Evolutionary conservation across 2,113 vertebrate genomes (phyloP).

Genomic region (Panthera tigris): DNA sequence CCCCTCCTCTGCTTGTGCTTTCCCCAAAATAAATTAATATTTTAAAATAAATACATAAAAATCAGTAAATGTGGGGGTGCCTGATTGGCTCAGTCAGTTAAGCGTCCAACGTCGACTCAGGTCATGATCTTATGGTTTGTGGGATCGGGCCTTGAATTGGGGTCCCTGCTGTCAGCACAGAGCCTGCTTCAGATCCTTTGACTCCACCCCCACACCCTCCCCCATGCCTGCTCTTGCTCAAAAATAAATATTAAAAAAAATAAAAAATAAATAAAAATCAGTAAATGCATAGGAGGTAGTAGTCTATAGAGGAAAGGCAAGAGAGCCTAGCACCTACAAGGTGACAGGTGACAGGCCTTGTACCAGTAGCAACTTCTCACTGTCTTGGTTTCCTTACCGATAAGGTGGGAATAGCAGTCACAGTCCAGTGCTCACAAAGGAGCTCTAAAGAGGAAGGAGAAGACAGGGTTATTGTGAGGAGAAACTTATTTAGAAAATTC

Average conservation of each 20-base stretch:
- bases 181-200: no score
- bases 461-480: not conserved
- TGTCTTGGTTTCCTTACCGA: not conserved
- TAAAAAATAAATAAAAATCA: not conserved
- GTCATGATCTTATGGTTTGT: no score
- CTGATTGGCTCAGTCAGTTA: no score
- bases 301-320: not conserved
- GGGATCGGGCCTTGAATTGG: no score
- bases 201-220: no score
- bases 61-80: no score
- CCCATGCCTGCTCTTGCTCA: no score
- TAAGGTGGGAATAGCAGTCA: not conserved
- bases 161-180: no score
- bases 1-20: no score
- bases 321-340: not conserved
- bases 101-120: no score
- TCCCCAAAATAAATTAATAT: no score
- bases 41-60: no score
- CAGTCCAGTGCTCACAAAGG: not conserved
- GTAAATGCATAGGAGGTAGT: not conserved
- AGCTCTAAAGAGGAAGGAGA: not conserved
- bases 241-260: not conserved
- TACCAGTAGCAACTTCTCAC: not conserved
- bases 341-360: not conserved
- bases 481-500: not conserved